Percentiles rank a stretch among this genome's conserved stretches.
Conservation (phyloP, 2,113 vertebrate genomes). For the Haplochromis burtoni region DNA sequence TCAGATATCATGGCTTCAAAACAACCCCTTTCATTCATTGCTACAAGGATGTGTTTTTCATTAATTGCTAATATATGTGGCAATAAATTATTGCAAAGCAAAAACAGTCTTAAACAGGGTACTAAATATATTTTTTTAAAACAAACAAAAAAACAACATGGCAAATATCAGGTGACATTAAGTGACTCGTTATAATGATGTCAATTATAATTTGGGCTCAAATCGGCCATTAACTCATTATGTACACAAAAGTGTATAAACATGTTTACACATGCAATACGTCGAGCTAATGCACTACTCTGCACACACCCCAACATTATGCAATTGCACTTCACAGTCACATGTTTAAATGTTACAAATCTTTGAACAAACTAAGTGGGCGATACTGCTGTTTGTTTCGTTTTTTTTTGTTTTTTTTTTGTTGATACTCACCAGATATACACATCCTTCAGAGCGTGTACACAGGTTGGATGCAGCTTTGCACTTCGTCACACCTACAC, state of each 20-base stretch:
- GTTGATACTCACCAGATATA: not conserved
- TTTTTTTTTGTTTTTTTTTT: not conserved
- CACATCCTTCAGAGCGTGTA: not conserved
- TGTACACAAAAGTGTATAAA: not conserved
- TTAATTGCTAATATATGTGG: not conserved
- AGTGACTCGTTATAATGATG: not conserved
- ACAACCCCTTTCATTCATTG: not conserved
- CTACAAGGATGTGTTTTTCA: not conserved
- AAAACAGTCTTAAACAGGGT: not conserved
- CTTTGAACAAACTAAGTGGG: slow-evolving; percentile 11
- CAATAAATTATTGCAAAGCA: not conserved
- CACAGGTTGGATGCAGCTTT: not conserved
- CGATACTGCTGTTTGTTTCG: not conserved
- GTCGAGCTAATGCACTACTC: not conserved
- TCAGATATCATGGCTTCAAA: not conserved
- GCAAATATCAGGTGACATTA: not conserved
- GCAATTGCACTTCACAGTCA: not conserved
- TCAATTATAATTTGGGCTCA: not conserved
- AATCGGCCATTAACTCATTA: not conserved
- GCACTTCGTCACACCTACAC: slow-evolving; percentile 14
- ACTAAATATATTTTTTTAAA: not conserved
- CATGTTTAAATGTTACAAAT: not conserved
- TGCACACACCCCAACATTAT: not conserved
- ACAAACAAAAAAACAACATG: not conserved
- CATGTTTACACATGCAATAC: not conserved